Evolutionary conservation across 2,888 invertebrate species (phyloP).

Genomic region (Eulithis prunata): DNA sequence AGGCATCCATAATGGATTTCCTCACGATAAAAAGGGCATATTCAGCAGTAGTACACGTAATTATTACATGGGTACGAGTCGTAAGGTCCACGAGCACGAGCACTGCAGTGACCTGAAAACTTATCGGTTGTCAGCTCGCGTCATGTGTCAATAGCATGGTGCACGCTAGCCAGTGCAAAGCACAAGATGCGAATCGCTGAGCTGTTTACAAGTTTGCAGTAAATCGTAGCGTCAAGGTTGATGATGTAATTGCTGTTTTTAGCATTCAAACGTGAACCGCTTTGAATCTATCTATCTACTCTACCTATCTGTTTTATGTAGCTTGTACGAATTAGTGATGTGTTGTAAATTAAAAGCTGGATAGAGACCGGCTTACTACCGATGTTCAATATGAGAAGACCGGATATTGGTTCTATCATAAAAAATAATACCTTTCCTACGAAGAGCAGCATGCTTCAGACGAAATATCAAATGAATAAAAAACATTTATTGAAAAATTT

Average conservation of each 20-base stretch:
- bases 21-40: too few species aligned
- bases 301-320: slow-evolving; percentile 22
- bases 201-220: slow-evolving; percentile 62
- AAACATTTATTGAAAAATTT: too few species aligned
- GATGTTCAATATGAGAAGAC: too few species aligned
- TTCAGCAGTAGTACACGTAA: too few species aligned
- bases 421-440: too few species aligned
- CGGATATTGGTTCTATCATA: too few species aligned
- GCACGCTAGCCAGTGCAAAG: slow-evolving; percentile 42
- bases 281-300: slow-evolving; percentile 44
- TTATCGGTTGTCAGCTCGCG: slow-evolving; percentile 16
- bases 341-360: not conserved
- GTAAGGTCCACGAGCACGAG: not conserved
- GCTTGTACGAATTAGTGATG: slow-evolving; percentile 19
- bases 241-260: slow-evolving; percentile 81
- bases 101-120: slow-evolving; percentile 19
- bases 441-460: too few species aligned
- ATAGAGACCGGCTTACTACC: too few species aligned
- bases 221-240: slow-evolving; percentile 72
- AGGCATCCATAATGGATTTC: too few species aligned
- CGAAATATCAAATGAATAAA: too few species aligned
- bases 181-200: slow-evolving; percentile 59
- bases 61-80: too few species aligned
- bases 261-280: slow-evolving; percentile 67
- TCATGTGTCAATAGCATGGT: slow-evolving; percentile 34